Percentiles rank a stretch among this genome's conserved stretches.
Conservation (phyloP, 2,113 vertebrate species). For the western clawed frog (Xenopus tropicalis) region DNA sequence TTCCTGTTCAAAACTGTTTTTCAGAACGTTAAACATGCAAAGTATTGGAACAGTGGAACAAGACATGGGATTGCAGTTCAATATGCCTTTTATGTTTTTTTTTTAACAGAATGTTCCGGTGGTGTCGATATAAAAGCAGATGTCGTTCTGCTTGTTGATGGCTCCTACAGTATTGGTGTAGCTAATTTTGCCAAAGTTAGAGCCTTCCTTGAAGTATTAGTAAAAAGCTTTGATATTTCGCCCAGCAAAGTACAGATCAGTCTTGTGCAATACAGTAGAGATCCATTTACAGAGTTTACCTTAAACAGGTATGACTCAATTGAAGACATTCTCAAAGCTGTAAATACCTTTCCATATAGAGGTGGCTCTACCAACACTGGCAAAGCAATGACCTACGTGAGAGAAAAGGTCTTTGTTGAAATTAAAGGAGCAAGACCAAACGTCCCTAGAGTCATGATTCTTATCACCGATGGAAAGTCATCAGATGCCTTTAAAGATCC, state of each 20-base stretch:
- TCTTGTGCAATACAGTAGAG: constrained; percentile 95
- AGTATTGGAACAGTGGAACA: neutral
- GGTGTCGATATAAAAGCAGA: constrained; percentile 93
- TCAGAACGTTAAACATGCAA: neutral
- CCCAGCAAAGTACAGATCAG: constrained; percentile 89
- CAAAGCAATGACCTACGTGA: constrained; percentile 92
- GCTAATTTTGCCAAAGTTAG: constrained; percentile 95
- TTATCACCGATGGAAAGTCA: constrained; percentile 97
- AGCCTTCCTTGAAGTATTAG: constrained; percentile 91
- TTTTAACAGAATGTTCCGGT: constrained; percentile 83
- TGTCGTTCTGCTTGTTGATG: constrained; percentile 93
- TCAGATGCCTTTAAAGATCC: constrained; percentile 93
- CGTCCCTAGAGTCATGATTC: constrained; percentile 90
- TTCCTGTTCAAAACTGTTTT: constrained; percentile 26
- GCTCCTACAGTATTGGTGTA: constrained; percentile 95
- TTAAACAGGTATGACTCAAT: constrained; percentile 82
- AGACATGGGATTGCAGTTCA: constrained; percentile 9
- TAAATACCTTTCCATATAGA: constrained; percentile 90
- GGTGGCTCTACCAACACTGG: constrained; percentile 98
- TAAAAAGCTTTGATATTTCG: constrained; percentile 91
- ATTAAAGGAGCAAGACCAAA: constrained; percentile 79
- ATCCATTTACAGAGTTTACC: constrained; percentile 90
- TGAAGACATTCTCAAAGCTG: constrained; percentile 79
- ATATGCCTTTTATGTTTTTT: constrained; percentile 40
- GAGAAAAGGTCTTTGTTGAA: constrained; percentile 83